These are phyloP conservation scores for Trinectes maculatus DNA, from an alignment of 2,113 vertebrate species.

Conservation along the genomic window DNA sequence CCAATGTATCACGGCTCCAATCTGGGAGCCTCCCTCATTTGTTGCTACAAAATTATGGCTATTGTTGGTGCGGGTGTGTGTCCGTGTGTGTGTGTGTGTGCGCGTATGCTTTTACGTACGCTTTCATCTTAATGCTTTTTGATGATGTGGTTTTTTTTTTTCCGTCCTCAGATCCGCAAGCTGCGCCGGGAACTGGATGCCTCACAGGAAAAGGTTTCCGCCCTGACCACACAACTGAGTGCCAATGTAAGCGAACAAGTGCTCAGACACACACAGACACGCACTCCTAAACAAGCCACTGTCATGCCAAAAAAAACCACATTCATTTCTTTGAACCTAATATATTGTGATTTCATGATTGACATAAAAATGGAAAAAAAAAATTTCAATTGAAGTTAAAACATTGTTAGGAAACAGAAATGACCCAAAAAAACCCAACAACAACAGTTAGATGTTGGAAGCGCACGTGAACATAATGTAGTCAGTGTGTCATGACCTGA, in stretches of 20 bases:
- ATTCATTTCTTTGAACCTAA: no score
- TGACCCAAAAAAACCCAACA: not conserved
- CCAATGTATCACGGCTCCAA: conserved; percentile 24
- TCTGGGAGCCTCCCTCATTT: conserved; percentile 50
- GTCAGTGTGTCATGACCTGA: not conserved
- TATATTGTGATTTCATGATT: no score
- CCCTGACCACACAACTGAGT: conserved; percentile 95
- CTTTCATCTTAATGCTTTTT: conserved; percentile 35
- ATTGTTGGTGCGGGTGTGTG: conserved; percentile 6
- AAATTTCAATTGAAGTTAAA: not conserved
- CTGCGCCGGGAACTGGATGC: conserved; percentile 94
- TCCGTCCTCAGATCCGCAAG: conserved; percentile 88
- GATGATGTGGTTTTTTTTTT: conserved; percentile 4
- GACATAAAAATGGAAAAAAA: no score
- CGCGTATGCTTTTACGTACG: not conserved
- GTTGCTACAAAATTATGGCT: conserved; percentile 5
- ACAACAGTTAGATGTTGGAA: not conserved
- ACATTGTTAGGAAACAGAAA: not conserved
- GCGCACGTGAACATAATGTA: no score
- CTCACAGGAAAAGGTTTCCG: conserved; percentile 98
- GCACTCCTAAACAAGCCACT: not conserved
- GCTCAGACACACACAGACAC: not conserved
- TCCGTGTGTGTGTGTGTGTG: conserved; percentile 17
- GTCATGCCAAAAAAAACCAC: no score
- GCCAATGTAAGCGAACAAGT: conserved; percentile 88